phyloP scores from a whole-genome alignment of 1,140 invertebrate genomes.

The Mesaphorura yosii region DNA sequence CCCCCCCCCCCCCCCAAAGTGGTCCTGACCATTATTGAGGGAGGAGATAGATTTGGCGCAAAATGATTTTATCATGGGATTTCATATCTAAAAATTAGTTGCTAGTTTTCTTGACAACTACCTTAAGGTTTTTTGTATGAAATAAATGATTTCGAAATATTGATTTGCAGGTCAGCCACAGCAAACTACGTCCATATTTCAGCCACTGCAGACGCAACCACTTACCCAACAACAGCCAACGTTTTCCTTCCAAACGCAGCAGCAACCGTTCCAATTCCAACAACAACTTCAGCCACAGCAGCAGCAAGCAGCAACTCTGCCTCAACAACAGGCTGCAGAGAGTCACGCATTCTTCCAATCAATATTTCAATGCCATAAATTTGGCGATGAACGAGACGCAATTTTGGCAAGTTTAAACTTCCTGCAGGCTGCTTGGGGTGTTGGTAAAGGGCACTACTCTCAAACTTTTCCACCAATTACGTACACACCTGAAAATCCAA shows the following conservation, averaged over 20 bases:
- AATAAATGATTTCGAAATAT: not conserved
- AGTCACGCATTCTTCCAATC: slow-evolving; percentile 53
- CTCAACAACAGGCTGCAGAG: slow-evolving; percentile 51
- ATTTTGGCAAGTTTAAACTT: slow-evolving; percentile 88
- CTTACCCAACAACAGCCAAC: too few relatives aligned
- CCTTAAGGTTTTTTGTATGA: not conserved
- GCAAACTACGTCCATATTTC: not conserved
- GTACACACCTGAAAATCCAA: slow-evolving; percentile 75
- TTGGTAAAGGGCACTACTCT: slow-evolving; percentile 66
- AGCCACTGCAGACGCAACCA: too few relatives aligned
- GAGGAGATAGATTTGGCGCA: too few relatives aligned
- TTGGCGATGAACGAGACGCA: slow-evolving; percentile 82
- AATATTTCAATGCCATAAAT: slow-evolving; percentile 71
- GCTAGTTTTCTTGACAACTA: too few relatives aligned
- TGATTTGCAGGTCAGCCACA: not conserved
- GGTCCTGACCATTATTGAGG: too few relatives aligned
- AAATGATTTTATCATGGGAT: too few relatives aligned
- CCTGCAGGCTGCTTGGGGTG: slow-evolving; percentile 85
- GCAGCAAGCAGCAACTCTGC: slow-evolving; percentile 42
- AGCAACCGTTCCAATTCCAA: too few relatives aligned
- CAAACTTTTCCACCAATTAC: slow-evolving; percentile 59
- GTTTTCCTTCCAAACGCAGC: not conserved
- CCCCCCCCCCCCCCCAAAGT: too few relatives aligned
- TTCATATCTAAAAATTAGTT: too few relatives aligned
- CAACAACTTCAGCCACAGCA: slow-evolving; percentile 30